A percentile compares a stretch with the other conserved stretches of the same genome.
Conservation (phyloP, 2,113 vertebrate genomes). For the Dasyprocta punctata region DNA sequence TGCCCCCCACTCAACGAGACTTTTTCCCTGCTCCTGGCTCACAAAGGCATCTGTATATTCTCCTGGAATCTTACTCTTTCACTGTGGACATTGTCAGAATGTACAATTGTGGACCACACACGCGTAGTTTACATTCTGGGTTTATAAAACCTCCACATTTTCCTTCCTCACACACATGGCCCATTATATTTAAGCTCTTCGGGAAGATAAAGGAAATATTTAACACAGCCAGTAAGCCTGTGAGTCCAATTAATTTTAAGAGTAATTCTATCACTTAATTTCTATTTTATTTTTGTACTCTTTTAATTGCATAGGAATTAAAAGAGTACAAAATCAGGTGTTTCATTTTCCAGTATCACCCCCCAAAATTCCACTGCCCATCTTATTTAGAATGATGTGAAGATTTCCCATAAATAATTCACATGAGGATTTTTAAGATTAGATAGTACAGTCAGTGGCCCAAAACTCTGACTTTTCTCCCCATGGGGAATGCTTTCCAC, state of each 20-base stretch:
- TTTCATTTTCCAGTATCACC: not conserved
- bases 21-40: conserved; percentile 68
- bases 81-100: conserved; percentile 61
- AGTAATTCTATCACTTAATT: conserved; percentile 50
- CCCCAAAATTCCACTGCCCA: not conserved
- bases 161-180: conserved; percentile 33
- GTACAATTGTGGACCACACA: conserved; percentile 74
- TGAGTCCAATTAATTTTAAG: conserved; percentile 42
- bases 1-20: conserved; percentile 80
- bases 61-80: conserved; percentile 60
- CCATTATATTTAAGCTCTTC: conserved; percentile 68
- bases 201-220: conserved; percentile 64
- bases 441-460: not conserved
- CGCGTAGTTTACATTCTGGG: conserved; percentile 48
- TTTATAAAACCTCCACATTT: conserved; percentile 66
- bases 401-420: conserved; percentile 44
- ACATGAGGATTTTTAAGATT: conserved; percentile 51
- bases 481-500: not conserved
- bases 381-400: not conserved
- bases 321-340: too few species aligned
- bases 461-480: conserved; percentile 7
- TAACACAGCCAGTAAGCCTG: conserved; percentile 25
- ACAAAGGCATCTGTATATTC: conserved; percentile 81
- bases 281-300: conserved; percentile 38
- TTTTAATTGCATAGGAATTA: not conserved